A percentile compares a stretch with the other conserved stretches of the same genome.
These are phyloP conservation scores for Melikaiella ostensackeni DNA, from an alignment of 2,888 invertebrate genomes.

Conservation along the genomic window DNA sequence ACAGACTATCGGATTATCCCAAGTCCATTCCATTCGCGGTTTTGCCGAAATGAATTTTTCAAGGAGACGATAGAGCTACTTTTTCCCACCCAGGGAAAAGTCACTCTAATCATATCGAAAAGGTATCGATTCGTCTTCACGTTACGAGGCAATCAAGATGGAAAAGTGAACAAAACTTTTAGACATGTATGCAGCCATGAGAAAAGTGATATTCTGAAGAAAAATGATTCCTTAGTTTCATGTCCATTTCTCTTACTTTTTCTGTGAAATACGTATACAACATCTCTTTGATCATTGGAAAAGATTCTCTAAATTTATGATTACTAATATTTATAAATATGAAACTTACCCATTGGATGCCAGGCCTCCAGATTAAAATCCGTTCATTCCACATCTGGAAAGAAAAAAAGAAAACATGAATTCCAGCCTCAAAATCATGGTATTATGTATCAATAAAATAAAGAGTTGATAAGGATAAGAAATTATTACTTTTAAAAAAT, in stretches of 20 bases:
- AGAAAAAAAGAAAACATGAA: slow-evolving; percentile 44
- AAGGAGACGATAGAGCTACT: background rate
- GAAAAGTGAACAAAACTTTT: slow-evolving; percentile 28
- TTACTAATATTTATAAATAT: background rate
- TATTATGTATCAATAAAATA: background rate
- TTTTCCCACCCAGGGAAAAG: slow-evolving; percentile 15
- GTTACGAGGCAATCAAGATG: slow-evolving; percentile 20
- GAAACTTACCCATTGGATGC: slow-evolving; percentile 69
- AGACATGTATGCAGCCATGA: background rate
- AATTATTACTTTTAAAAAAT: background rate
- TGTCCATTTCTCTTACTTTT: too few relatives aligned
- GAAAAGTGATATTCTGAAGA: too few relatives aligned
- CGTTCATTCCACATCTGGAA: slow-evolving; percentile 64
- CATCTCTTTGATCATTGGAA: too few relatives aligned
- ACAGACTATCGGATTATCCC: slow-evolving; percentile 53
- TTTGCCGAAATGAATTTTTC: slow-evolving; percentile 42
- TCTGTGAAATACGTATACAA: too few relatives aligned
- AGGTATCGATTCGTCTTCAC: slow-evolving; percentile 13
- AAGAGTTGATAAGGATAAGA: too few relatives aligned
- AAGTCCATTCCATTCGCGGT: slow-evolving; percentile 17
- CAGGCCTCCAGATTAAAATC: slow-evolving; percentile 59
- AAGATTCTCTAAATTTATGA: too few relatives aligned
- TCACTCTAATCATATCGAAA: slow-evolving; percentile 27
- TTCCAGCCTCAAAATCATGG: background rate
- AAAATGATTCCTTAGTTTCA: too few relatives aligned